Evolutionary conservation across 2,888 invertebrate genomes (phyloP).

Genomic region (Lymantria monacha): DNA sequence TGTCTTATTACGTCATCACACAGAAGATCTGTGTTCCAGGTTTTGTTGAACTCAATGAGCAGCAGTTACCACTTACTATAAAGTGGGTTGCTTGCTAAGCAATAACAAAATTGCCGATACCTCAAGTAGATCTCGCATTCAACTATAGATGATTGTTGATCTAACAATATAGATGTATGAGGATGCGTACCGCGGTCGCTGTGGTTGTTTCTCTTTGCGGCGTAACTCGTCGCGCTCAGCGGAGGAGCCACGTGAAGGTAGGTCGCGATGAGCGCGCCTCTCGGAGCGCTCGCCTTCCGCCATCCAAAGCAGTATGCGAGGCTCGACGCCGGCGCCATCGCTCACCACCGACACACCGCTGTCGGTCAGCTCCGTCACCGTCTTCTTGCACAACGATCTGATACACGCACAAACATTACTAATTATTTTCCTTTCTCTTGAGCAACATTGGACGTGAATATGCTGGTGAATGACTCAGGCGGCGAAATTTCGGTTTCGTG

Average conservation of each 20-base stretch:
- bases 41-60: no score
- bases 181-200: constrained; percentile 29
- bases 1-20: no score
- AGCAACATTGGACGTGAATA: neutral
- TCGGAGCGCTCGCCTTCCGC: constrained; percentile 55
- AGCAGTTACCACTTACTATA: no score
- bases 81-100: no score
- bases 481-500: no score
- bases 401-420: neutral
- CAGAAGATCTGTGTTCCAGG: no score
- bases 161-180: neutral
- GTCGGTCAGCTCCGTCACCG: constrained; percentile 88
- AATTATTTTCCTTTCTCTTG: neutral
- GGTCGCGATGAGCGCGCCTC: constrained; percentile 31
- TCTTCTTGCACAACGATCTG: constrained; percentile 86
- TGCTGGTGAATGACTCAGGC: no score
- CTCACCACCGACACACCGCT: constrained; percentile 83
- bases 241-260: constrained; percentile 37
- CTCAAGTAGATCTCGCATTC: no score
- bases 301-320: constrained; percentile 70
- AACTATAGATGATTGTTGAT: neutral
- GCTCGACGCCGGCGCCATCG: constrained; percentile 63
- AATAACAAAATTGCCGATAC: no score
- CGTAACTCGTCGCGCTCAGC: constrained; percentile 38
- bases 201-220: constrained; percentile 36